Percentiles rank a stretch among this genome's conserved stretches.
Conservation (phyloP, 1,140 invertebrate genomes). For the Orchestia grillus region DNA sequence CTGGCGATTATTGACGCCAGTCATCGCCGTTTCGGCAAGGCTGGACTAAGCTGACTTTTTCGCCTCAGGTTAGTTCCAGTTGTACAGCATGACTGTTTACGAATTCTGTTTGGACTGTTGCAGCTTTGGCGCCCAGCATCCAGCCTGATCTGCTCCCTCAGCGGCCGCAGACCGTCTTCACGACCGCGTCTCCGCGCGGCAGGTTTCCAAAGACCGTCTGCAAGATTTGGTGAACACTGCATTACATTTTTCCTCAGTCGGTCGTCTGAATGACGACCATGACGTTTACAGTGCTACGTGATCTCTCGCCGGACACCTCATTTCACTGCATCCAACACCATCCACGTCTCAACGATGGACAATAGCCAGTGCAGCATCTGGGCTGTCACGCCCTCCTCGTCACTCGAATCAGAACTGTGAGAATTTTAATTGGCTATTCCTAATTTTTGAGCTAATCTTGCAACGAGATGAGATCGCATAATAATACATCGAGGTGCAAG, state of each 20-base stretch:
- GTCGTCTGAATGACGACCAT: slow-evolving; percentile 19
- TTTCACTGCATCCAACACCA: neutral
- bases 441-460: slow-evolving; percentile 19
- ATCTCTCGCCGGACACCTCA: neutral
- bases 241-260: slow-evolving; percentile 12
- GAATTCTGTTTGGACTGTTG: neutral
- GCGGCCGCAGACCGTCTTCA: neutral
- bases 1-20: neutral
- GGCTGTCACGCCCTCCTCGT: neutral
- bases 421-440: slow-evolving; percentile 38
- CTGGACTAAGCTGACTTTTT: neutral
- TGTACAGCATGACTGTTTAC: neutral
- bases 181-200: neutral
- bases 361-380: neutral
- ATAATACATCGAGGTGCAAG: neutral
- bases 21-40: neutral
- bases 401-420: neutral
- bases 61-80: neutral
- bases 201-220: neutral
- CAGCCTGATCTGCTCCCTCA: neutral
- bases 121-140: neutral
- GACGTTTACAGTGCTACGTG: neutral
- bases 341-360: neutral
- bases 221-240: neutral
- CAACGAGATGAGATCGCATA: neutral